Base-by-base conservation (phyloP, 2,797 vertebrate genomes). In the Tinamus major region DNA sequence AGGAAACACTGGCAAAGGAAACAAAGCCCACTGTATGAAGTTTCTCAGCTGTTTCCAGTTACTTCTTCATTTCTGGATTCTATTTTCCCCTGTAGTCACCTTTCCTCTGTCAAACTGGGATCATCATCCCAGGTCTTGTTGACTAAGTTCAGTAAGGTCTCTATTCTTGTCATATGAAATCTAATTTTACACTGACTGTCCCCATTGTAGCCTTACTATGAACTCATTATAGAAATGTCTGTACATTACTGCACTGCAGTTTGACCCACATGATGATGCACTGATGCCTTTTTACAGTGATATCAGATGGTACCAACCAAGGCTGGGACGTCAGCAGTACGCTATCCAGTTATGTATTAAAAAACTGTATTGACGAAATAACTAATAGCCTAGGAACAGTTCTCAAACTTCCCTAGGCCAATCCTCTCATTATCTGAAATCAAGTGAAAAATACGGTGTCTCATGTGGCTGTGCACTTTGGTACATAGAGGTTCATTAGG, bases 11-110 rank as follows among this genome's bases (percentile, higher is more conserved):
- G 44, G 23, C 33, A 75, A 80, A 35, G 35, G 70, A 62, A 49
- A 9, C 6, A 3, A 80, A 23, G 4, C 13, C 0, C 0, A 33
- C 2, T 48, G 1, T 1, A 0, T 85, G 29, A 16, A 15, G 19
- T 6, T 85, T 94, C 64, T 23, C 46, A 41, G 10, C 9, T 42
- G 26, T 74, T 87, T 87, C 17, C 5, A 74, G 29, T 53, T 21
- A 62, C 16, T 14, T 63, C 51, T 82, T 78, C 44, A 19, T 11
- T 78, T 18, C 5, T 63, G 31, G 20, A 71, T 75, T 83, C 13
- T 69, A 12, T 6, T 55, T 51, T 68, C 62, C 39, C 23, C 77
- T n/a, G 31, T 5, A 79, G 42, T 4, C 18, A 76, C 33, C 2
- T 83, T 75, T 70, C 9, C 7, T 51, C n/a, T 63, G 79, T 58